Evolutionary conservation across 1,140 invertebrate genomes (phyloP), one percentile per base, ranked within the genome.

Genomic region (Coelopa frigida): DNA sequence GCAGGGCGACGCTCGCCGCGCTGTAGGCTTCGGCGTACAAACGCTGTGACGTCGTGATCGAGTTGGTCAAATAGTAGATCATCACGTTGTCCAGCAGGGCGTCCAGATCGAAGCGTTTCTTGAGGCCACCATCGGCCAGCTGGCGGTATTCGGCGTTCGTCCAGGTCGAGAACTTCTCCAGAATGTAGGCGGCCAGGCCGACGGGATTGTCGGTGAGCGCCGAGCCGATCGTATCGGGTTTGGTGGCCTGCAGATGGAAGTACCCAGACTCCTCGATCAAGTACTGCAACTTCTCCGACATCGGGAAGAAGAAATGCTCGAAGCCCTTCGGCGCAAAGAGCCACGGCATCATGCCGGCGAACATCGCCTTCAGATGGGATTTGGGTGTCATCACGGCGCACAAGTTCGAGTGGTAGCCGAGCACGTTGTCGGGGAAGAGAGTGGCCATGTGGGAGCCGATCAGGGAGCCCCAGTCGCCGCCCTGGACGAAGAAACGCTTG

Each of bases 61-160:
- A 80, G 47, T 80, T 80, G 0, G 82, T 81, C 1, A 83, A 55
- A 82, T 88, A 94, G 63, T 94, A 95, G 22, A 94, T 66, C 85
- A 92, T 94, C 0, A 94, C 58, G 59, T 92, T 91, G 52, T 93
- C 91, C 1, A 95, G 68, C 2, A 94, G 64, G 46, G 91, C 83
- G 35, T 89, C 84, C 44, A 85, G 59, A 0, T 74, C 76, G 57
- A 72, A 85, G 15, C 58, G 57, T 31, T 74, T 67, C 0, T 74
- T 72, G 0, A 94, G 59, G 1, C 85, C 87, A 6, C 89, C 89
- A 61, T 94, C 86, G 0, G 71, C 56, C 18, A 74, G 60, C 1
- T 72, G 48, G 39, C 70, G 70, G 54, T 78, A 80, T 2, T 74
- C 68, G 4, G 59, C 54, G 61, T 90, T 82, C 0, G 84, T 88